Conservation (phyloP, 2,797 vertebrate species). For the Prionace glauca region DNA sequence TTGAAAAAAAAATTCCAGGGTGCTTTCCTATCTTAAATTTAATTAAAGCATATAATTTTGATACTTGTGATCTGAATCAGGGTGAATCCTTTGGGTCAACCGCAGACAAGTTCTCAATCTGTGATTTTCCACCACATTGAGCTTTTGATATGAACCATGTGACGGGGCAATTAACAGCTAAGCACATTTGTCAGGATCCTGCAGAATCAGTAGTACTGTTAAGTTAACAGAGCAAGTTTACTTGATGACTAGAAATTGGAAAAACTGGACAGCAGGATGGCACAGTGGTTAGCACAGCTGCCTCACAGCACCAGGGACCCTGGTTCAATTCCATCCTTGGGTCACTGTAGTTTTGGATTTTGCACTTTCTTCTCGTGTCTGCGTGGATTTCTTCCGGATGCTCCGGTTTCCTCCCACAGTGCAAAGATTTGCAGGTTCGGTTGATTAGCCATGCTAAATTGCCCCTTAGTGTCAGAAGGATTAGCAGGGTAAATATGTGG, state of each 20-base stretch:
- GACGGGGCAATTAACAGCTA: background rate
- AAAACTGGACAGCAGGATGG: background rate
- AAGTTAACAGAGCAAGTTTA: background rate
- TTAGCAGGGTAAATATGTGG: no score
- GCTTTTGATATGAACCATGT: background rate
- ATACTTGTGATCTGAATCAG: constrained; percentile 5
- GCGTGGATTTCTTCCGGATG: no score
- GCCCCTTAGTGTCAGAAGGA: no score
- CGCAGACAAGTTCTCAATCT: background rate
- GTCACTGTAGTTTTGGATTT: no score
- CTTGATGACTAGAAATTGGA: background rate
- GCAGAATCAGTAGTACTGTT: background rate
- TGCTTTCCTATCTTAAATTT: background rate
- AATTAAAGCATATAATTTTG: background rate
- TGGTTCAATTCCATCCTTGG: no score
- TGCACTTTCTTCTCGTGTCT: no score
- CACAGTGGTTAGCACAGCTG: no score
- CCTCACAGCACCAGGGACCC: no score
- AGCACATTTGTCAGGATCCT: background rate
- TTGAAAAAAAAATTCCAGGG: background rate
- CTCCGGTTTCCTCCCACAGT: no score
- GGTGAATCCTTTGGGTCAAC: background rate
- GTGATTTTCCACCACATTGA: background rate
- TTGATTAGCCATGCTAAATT: no score
- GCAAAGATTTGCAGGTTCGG: no score